Percentiles rank a stretch among this genome's conserved stretches.
phyloP scores from a whole-genome alignment of 2,888 invertebrate species.

The Baccha elongata region DNA sequence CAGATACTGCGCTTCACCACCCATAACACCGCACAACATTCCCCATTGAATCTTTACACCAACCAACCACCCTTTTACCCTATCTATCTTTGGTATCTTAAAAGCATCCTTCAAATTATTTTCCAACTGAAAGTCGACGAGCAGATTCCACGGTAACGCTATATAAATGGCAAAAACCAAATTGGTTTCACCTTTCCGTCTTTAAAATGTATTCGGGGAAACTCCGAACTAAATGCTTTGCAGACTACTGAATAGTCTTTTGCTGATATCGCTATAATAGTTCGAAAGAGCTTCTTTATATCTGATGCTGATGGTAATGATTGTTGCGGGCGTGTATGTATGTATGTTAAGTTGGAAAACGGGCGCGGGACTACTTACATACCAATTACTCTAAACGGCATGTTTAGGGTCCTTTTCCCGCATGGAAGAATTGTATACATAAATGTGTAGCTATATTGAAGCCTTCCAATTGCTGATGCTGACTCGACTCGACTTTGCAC shows the following conservation, averaged over 20 bases:
- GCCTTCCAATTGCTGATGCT: too few relatives aligned
- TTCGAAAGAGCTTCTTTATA: constrained; percentile 38
- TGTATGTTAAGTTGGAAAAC: neutral
- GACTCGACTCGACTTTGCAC: neutral
- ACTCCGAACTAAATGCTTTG: constrained; percentile 24
- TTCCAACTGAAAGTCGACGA: constrained; percentile 34
- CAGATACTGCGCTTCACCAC: constrained; percentile 60
- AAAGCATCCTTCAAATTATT: constrained; percentile 68
- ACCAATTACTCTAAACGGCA: constrained; percentile 68
- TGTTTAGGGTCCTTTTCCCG: constrained; percentile 50
- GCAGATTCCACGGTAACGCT: constrained; percentile 44
- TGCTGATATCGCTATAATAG: constrained; percentile 8
- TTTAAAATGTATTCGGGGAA: constrained; percentile 61
- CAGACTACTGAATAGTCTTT: neutral
- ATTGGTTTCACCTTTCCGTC: constrained; percentile 72
- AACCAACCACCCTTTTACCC: neutral
- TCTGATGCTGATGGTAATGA: constrained; percentile 56
- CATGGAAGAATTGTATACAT: neutral
- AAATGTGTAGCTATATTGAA: neutral
- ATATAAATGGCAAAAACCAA: constrained; percentile 65
- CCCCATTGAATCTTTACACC: neutral
- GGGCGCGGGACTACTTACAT: neutral
- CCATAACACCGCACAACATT: neutral
- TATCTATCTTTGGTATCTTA: constrained; percentile 23
- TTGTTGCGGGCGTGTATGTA: constrained; percentile 49